A percentile compares a stretch with the other conserved stretches of the same genome.
phyloP scores from a whole-genome alignment of 2,888 invertebrate species.

The Acleris sparsana region DNA sequence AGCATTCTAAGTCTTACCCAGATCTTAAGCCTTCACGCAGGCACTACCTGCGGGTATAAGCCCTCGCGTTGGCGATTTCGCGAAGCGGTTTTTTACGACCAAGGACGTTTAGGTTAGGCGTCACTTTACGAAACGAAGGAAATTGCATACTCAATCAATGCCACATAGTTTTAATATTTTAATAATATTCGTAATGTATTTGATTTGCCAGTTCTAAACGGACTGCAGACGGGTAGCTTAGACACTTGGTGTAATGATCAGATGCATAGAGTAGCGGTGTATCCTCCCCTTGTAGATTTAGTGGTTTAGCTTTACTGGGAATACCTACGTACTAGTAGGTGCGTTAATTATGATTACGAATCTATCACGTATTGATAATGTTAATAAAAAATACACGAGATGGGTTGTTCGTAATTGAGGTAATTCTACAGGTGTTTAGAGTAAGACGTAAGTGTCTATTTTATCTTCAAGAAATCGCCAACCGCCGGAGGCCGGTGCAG shows the following conservation, averaged over 20 bases:
- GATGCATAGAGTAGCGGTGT: constrained; percentile 12
- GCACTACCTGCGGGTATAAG: constrained; percentile 51
- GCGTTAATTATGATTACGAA: constrained; percentile 1
- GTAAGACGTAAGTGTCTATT: constrained; percentile 32
- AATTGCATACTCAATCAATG: constrained; percentile 10
- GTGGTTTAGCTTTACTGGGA: constrained; percentile 23
- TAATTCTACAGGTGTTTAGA: constrained; percentile 17
- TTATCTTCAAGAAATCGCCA: constrained; percentile 34
- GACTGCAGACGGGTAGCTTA: constrained; percentile 5
- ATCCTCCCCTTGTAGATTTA: constrained; percentile 7
- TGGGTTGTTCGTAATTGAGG: constrained; percentile 4
- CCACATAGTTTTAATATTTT: not conserved
- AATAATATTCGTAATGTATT: constrained; percentile 12
- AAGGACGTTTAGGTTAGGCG: constrained; percentile 26
- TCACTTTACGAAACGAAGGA: constrained; percentile 9
- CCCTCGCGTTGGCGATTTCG: constrained; percentile 63
- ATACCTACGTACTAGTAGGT: constrained; percentile 16
- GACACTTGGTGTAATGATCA: not conserved
- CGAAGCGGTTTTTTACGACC: constrained; percentile 26
- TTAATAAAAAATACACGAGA: constrained; percentile 22
- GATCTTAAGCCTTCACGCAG: constrained; percentile 14
- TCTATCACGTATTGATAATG: constrained; percentile 20
- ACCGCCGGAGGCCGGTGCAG: constrained; percentile 9
- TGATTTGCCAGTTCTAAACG: constrained; percentile 13
- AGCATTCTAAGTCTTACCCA: constrained; percentile 42